Conservation (phyloP, 2,797 vertebrate species). For the Ceryle rudis region DNA sequence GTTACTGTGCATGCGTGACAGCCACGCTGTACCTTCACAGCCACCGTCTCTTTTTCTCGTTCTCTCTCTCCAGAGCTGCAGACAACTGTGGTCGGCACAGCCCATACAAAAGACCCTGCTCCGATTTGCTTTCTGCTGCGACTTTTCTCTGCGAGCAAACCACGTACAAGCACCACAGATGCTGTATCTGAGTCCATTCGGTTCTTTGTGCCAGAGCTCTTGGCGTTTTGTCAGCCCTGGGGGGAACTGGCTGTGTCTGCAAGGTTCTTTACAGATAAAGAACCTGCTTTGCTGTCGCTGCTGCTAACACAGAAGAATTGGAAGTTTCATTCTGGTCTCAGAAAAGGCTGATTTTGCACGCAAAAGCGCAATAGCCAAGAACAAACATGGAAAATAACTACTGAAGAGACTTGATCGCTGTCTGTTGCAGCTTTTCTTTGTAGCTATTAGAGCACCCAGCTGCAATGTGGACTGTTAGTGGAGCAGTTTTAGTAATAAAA, state of each 20-base stretch:
- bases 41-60: neutral
- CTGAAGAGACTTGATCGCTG: neutral
- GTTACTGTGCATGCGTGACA: accelerated
- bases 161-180: neutral
- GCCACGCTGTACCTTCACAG: neutral
- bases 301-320: neutral
- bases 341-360: neutral
- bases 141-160: neutral
- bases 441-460: neutral
- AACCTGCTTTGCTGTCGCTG: neutral
- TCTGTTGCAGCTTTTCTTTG: neutral
- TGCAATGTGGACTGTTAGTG: neutral
- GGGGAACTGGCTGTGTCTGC: neutral
- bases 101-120: neutral
- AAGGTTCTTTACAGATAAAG: neutral
- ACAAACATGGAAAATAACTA: neutral
- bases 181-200: neutral
- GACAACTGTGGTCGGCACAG: neutral
- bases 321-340: neutral
- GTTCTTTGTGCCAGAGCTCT: neutral
- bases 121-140: neutral
- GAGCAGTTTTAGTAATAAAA: neutral
- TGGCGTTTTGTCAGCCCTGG: neutral
- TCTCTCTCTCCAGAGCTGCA: neutral
- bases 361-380: neutral